Evolutionary conservation across 2,113 vertebrate species (phyloP).

Genomic region (Sinocyclocheilus anshuiensis): DNA sequence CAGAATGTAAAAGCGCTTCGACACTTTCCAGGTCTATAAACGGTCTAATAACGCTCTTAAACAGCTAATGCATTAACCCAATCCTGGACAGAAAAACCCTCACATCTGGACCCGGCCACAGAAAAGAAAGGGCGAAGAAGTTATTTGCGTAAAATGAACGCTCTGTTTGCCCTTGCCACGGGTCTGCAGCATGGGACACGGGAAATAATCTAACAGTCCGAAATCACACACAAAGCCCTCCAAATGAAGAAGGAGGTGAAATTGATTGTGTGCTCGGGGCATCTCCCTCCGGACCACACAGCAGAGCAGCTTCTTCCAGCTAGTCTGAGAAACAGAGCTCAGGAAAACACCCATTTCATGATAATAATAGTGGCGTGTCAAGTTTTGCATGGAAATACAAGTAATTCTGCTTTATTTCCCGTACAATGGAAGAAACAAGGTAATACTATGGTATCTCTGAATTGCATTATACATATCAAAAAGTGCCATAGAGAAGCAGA

Average conservation of each 20-base stretch:
- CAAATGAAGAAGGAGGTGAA: slow-evolving; percentile 26
- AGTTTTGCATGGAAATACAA: neutral
- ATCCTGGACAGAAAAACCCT: neutral
- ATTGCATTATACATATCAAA: slow-evolving; percentile 1
- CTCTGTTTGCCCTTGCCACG: slow-evolving; percentile 12
- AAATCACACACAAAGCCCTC: slow-evolving; percentile 12
- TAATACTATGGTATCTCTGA: neutral
- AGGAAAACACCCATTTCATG: neutral
- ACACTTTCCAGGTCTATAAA: neutral
- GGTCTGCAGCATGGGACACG: neutral
- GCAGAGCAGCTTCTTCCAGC: neutral
- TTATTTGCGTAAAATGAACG: slow-evolving; percentile 8
- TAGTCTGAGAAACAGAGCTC: neutral
- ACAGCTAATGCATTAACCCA: slow-evolving; percentile 31
- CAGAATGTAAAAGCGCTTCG: neutral
- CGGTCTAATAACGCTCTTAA: neutral
- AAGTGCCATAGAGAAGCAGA: neutral
- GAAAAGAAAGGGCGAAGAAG: slow-evolving; percentile 6
- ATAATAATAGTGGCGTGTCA: neutral
- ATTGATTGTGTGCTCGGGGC: slow-evolving; percentile 27
- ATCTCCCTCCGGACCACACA: neutral
- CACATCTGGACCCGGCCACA: neutral
- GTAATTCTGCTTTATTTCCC: neutral
- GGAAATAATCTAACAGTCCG: slow-evolving; percentile 2
- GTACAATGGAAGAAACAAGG: neutral